Base-by-base conservation (phyloP, 2,888 invertebrate species). In the Cosmopolites sordidus region DNA sequence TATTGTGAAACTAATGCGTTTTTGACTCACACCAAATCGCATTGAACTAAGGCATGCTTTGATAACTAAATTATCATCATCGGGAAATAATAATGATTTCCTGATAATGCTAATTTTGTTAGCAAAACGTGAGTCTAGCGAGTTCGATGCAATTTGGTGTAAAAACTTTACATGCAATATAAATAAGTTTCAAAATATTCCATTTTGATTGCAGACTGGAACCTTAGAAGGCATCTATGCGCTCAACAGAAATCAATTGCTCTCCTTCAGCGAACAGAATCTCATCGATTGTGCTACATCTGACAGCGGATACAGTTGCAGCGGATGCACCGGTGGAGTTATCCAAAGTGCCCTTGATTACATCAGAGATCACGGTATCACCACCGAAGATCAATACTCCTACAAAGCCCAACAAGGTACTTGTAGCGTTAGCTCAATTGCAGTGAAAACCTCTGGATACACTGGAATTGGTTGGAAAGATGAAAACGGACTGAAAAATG, bases 361-460 rank as follows among this genome's bases (percentile, higher is more conserved):
- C 41, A 51, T 51, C 17, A 47, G 48, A 38, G 56, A 56, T 14
- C 48, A 51, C 16, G 56, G 56, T 12, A 46, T 55, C n/a, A 40
- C 37, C 17, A 16, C 30, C 16, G 95, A 95, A 75, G 79, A 78
- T 52, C 76, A 82, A 2, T 97, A 97, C 73, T 90, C 92, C 0
- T 96, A 96, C 71, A 85, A 87, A 73, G 91, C 76, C 1, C 75
- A 82, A 59, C 84, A 87, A 62, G 85, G 84, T 61, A 81, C 8
- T n/a, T 33, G 33, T 11, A 12, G 4, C 11, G 11, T 12, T 12
- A 4, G 11, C n/a, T 2, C 5, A 4, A 73, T 79, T 0, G 93
- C 89, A 43, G 92, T 92, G 1, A 85, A 84, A 0, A 91, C 90
- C 72, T 80, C 78, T 11, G 92, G 92, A 9, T 91, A 81, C 69